Percentiles rank a stretch among this genome's conserved stretches.
phyloP scores from a whole-genome alignment of 2,113 vertebrate genomes.

The Bambusicola thoracicus region DNA sequence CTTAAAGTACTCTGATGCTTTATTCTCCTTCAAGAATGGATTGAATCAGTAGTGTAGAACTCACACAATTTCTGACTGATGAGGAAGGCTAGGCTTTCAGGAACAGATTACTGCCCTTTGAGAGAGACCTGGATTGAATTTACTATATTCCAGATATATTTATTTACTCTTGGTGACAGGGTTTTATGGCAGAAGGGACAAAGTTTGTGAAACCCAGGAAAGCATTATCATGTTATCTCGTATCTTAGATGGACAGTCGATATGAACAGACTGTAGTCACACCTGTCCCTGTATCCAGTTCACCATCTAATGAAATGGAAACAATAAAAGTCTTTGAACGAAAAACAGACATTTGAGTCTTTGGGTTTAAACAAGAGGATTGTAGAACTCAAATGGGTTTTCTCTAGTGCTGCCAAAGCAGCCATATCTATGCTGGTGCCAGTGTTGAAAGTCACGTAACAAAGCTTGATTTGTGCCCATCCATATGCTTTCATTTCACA shows the following conservation, averaged over 20 bases:
- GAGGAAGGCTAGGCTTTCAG: conserved; percentile 28
- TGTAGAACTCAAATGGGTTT: conserved; percentile 58
- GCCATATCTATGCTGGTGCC: conserved; percentile 43
- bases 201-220: conserved; percentile 68
- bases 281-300: conserved; percentile 67
- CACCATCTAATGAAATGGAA: conserved; percentile 64
- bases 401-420: conserved; percentile 55
- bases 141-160: conserved; percentile 26
- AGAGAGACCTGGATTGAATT: conserved; percentile 31
- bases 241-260: conserved; percentile 55
- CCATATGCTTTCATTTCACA: not conserved
- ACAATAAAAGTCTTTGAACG: conserved; percentile 69
- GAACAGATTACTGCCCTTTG: conserved; percentile 12
- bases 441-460: not conserved
- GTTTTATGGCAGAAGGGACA: conserved; percentile 62
- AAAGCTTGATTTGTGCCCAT: conserved; percentile 40
- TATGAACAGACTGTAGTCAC: conserved; percentile 60
- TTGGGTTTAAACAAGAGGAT: conserved; percentile 52
- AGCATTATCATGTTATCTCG: conserved; percentile 59
- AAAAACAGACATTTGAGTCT: conserved; percentile 61
- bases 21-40: not conserved
- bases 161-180: conserved; percentile 40
- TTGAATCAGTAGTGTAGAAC: not conserved
- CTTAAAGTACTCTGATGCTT: not conserved
- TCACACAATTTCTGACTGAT: not conserved